Conservation (phyloP, 2,113 vertebrate species). For the Suricata suricatta region DNA sequence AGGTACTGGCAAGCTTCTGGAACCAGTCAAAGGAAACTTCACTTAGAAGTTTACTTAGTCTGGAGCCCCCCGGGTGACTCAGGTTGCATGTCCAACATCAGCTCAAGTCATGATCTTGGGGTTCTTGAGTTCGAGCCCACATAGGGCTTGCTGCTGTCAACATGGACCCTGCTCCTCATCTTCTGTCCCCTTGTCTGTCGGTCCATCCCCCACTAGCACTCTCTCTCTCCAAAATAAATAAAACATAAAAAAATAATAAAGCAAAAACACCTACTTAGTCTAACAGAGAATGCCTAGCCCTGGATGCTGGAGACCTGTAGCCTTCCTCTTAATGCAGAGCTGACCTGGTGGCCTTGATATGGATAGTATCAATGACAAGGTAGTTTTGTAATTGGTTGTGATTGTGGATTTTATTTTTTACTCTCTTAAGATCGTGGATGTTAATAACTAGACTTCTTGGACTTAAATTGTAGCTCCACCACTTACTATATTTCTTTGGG, state of each 20-base stretch:
- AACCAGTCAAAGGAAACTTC: background rate
- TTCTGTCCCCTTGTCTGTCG: too few relatives aligned
- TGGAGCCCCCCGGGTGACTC: background rate
- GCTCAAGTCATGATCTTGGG: too few relatives aligned
- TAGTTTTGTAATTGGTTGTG: background rate
- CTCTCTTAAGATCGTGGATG: background rate
- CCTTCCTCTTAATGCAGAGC: background rate
- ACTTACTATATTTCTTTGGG: background rate
- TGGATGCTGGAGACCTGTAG: accelerated
- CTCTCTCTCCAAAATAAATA: too few relatives aligned
- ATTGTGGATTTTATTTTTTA: background rate
- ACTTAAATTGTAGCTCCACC: background rate
- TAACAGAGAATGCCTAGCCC: background rate
- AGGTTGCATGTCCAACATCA: too few relatives aligned
- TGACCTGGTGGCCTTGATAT: background rate
- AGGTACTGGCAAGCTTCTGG: background rate
- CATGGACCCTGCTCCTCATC: too few relatives aligned
- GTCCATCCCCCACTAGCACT: too few relatives aligned
- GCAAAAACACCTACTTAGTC: background rate
- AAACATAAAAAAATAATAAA: too few relatives aligned
- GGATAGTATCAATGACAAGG: too few relatives aligned
- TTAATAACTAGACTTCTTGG: background rate
- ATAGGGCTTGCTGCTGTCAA: too few relatives aligned
- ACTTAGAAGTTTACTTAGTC: background rate
- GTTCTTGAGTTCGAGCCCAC: too few relatives aligned